Evolutionary conservation across 2,797 vertebrate species (phyloP), one percentile per base, ranked within the genome.

Genomic region (Aplochiton taeniatus): DNA sequence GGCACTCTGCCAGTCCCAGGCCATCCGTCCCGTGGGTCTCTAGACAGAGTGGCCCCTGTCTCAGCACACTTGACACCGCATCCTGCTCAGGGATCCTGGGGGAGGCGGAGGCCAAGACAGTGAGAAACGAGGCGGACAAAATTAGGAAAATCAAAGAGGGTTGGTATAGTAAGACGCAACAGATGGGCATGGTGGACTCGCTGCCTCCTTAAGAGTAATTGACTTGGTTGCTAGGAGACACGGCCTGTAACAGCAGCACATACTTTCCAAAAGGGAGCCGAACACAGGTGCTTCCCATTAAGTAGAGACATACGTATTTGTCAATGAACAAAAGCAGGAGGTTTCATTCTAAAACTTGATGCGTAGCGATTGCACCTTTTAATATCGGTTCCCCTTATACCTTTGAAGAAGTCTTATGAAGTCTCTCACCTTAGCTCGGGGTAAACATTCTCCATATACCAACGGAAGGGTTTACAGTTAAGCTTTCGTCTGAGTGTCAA

Each of bases 401-500:
- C n/a, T n/a, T n/a, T n/a, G n/a, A n/a, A n/a, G 12, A 14, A 56
- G 7, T 57, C 9, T 17, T 5, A 43, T 11, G 11, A 11, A n/a
- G 0, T 2, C 54, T 93, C 90, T 90, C 87, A 99, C 97, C 94
- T 96, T 82, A 99, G 95, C 83, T 99, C 97, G 0, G 97, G 96
- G 68, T 99, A 99, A 65, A 99, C 93, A 2, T 96, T 98, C 87
- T 98, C 95, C 87, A 99, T 93, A 80, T 98, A 99, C 98, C 98
- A 99, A 70, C 94, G 95, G 89, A 99, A 99, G 46, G 98, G 94
- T 87, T 96, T 98, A 89, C 98, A 99, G 85, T 94, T 96, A 86
- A 99, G 69, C 75, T 95, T 96, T 80, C 92, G 92, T 20, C 95
- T 90, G 51, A 96, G 91, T 0, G 96, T 93, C 61, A 96, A 72